Conservation (phyloP, 2,888 invertebrate species). For the Caenorhabditis uteleia region DNA sequence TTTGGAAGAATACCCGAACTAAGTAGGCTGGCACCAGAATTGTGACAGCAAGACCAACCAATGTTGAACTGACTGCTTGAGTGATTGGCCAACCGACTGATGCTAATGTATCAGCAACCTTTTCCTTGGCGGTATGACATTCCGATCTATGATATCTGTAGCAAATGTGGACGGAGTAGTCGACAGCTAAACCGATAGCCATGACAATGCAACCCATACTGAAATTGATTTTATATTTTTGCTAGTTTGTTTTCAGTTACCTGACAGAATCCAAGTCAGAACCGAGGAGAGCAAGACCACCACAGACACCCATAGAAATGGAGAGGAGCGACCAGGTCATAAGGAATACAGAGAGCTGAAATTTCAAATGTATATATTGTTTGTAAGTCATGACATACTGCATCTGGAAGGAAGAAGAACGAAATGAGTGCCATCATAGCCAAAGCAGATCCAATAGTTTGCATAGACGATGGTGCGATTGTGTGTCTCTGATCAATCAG, state of each 20-base stretch:
- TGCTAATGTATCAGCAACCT: slow-evolving; percentile 65
- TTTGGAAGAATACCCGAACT: slow-evolving; percentile 69
- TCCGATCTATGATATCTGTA: slow-evolving; percentile 67
- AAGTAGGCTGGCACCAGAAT: slow-evolving; percentile 67
- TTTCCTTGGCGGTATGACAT: slow-evolving; percentile 52
- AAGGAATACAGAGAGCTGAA: slow-evolving; percentile 66
- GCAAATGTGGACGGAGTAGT: slow-evolving; percentile 68
- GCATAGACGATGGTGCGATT: slow-evolving; percentile 68
- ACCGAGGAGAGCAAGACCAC: slow-evolving; percentile 65
- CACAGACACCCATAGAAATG: slow-evolving; percentile 69
- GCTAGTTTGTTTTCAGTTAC: slow-evolving; percentile 4
- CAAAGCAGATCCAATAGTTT: slow-evolving; percentile 63
- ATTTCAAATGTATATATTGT: not conserved
- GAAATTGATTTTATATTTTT: no score
- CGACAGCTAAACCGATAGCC: slow-evolving; percentile 68
- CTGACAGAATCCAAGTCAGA: slow-evolving; percentile 66
- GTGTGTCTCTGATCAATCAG: slow-evolving; percentile 68
- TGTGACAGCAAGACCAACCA: slow-evolving; percentile 57
- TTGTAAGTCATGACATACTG: slow-evolving; percentile 35
- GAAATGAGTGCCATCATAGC: slow-evolving; percentile 68
- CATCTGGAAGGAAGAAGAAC: slow-evolving; percentile 67
- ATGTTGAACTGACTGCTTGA: slow-evolving; percentile 67
- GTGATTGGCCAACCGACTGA: slow-evolving; percentile 67
- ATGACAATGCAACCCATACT: slow-evolving; percentile 69
- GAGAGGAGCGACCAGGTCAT: slow-evolving; percentile 69